These are phyloP conservation scores for Embidobia sp. DNA, from an alignment of 2,888 invertebrate species.

Conservation along the genomic window DNA sequence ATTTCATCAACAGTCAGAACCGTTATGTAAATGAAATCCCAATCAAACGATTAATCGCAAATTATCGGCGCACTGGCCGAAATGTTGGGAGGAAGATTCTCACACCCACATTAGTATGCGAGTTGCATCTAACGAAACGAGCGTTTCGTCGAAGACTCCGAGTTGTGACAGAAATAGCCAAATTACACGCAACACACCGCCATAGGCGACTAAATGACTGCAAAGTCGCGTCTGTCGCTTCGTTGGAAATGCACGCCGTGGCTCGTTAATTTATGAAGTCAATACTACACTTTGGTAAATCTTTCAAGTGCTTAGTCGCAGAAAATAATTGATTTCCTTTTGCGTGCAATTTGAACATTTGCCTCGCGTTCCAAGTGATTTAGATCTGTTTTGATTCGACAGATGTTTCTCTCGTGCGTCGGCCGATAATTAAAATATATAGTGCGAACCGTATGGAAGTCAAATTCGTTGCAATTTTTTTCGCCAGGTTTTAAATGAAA, in stretches of 20 bases:
- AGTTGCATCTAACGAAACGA: slow-evolving; percentile 63
- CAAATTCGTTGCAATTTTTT: too few species aligned
- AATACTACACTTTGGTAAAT: slow-evolving; percentile 63
- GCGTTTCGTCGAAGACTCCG: slow-evolving; percentile 67
- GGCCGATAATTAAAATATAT: too few species aligned
- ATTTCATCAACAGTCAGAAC: neutral
- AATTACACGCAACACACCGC: slow-evolving; percentile 68
- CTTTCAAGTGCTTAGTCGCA: slow-evolving; percentile 17
- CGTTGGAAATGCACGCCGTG: slow-evolving; percentile 62
- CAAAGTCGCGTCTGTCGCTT: slow-evolving; percentile 60
- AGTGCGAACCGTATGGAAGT: too few species aligned
- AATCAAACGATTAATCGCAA: slow-evolving; percentile 42
- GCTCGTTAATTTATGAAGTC: slow-evolving; percentile 68
- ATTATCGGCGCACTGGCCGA: slow-evolving; percentile 38
- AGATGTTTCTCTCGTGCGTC: slow-evolving; percentile 2
- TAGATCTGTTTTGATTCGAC: slow-evolving; percentile 14
- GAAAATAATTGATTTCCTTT: slow-evolving; percentile 34
- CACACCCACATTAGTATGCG: slow-evolving; percentile 58
- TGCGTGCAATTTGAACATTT: slow-evolving; percentile 10
- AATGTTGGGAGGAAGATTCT: slow-evolving; percentile 41
- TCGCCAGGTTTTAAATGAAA: too few species aligned
- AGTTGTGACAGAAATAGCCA: slow-evolving; percentile 70
- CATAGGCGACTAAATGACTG: slow-evolving; percentile 62
- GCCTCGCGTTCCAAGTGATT: neutral
- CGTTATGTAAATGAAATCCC: slow-evolving; percentile 25